Base-by-base conservation (phyloP, 2,888 invertebrate genomes). In the Cantharis flavilabris region DNA sequence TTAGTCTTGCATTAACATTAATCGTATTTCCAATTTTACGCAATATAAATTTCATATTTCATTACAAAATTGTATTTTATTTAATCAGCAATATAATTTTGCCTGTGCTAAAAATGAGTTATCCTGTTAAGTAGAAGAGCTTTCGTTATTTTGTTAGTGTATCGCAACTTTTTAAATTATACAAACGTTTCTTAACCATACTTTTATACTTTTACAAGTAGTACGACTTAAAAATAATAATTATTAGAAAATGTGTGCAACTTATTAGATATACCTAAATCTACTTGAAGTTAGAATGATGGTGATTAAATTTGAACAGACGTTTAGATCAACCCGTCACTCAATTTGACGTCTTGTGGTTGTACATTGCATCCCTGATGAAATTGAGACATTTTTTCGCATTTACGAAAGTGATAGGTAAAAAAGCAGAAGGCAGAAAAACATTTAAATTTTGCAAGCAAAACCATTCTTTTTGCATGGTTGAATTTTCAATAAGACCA, bases 1-100 rank as follows among this genome's bases (percentile, higher is more conserved):
- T 62, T 75, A 49, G 23, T 71, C 16, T 16, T 65, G 33, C 33
- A 74, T 28, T 74, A 70, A 63, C 69, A 63, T 74, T 74, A 74
- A 74, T 74, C 63, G 23, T 63, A 69, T 16, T 69, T 73, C 33
- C 33, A 18, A 28, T 62, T 14, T 33, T 28, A 9, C 62, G 30
- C 33, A 30, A 26, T 70, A 23, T 18, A 69, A 67, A 49, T 77
- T 77, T 79, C 20, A 67, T 67, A 67, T 67, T 23, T 67, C 26
- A 67, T 67, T 67, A 67, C 26, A 23, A 67, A 67, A 67, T 67
- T 67, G 49, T 67, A 23, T 67, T 64, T 23, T 23, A 26, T 67
- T 67, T 67, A 67, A 67, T 67, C 65, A 67, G 26, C 23, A n/a
- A 13, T 23, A 26, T 67, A 67, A 67, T 67, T 67, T 67, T 23